phyloP scores from a whole-genome alignment of 2,113 vertebrate species.

The Australoheros scitulus region DNA sequence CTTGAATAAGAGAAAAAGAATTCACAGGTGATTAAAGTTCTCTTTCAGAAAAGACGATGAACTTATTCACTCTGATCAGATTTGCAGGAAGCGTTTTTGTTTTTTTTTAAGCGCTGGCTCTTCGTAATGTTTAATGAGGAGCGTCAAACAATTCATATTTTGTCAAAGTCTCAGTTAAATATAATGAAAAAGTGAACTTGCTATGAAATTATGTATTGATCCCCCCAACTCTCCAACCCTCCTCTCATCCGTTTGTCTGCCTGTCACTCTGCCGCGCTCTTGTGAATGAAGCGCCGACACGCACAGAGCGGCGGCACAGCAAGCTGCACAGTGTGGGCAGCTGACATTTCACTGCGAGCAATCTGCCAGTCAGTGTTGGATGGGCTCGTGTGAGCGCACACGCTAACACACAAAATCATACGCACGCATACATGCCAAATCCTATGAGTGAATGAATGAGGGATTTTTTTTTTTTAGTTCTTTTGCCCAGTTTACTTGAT shows the following conservation, averaged over 20 bases:
- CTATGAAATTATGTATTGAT: constrained; percentile 44
- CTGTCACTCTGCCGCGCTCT: constrained; percentile 35
- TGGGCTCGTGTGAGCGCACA: background rate
- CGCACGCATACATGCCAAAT: constrained; percentile 13
- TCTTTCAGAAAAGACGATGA: constrained; percentile 12
- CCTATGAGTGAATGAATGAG: constrained; percentile 15
- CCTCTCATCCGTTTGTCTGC: constrained; percentile 34
- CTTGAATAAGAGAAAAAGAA: constrained; percentile 8
- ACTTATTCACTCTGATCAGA: constrained; percentile 28
- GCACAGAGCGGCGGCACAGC: background rate
- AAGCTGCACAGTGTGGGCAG: constrained; percentile 27
- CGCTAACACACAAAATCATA: background rate
- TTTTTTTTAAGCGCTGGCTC: background rate
- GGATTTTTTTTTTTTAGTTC: constrained; percentile 3
- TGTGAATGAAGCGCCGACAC: constrained; percentile 30
- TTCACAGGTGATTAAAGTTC: constrained; percentile 15
- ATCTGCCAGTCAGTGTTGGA: constrained; percentile 38
- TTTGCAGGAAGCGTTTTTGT: background rate
- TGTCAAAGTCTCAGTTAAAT: background rate
- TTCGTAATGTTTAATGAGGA: background rate
- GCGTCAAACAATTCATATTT: background rate
- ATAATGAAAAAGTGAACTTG: background rate
- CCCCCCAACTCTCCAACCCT: background rate
- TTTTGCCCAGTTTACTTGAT: constrained; percentile 25
- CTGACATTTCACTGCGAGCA: constrained; percentile 55